phyloP scores from a whole-genome alignment of 2,888 invertebrate genomes.

The Polydrusus cervinus region DNA sequence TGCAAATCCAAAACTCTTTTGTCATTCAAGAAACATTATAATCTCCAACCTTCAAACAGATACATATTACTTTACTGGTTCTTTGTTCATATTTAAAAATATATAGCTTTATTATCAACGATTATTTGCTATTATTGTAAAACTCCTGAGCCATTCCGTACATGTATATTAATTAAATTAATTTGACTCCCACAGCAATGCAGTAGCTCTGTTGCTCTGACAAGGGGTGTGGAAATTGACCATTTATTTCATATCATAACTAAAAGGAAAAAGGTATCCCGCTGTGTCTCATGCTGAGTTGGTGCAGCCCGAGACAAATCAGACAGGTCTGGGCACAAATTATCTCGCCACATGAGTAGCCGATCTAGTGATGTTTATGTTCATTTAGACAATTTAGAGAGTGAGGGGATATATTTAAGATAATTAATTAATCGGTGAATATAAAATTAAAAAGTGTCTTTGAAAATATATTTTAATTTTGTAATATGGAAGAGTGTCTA shows the following conservation, averaged over 20 bases:
- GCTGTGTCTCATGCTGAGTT: constrained; percentile 49
- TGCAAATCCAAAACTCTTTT: too few relatives aligned
- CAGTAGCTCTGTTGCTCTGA: constrained; percentile 43
- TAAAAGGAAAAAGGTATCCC: constrained; percentile 48
- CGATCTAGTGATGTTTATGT: constrained; percentile 43
- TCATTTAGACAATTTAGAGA: constrained; percentile 38
- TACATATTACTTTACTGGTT: too few relatives aligned
- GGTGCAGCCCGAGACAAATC: constrained; percentile 52
- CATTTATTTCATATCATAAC: constrained; percentile 48
- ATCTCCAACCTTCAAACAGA: too few relatives aligned
- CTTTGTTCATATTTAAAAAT: too few relatives aligned
- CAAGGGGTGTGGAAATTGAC: constrained; percentile 45
- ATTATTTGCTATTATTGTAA: too few relatives aligned
- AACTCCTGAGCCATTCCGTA: too few relatives aligned
- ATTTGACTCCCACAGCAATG: too few relatives aligned
- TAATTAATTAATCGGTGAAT: constrained; percentile 22
- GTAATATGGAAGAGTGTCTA: too few relatives aligned
- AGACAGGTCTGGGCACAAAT: constrained; percentile 42
- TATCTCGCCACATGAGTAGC: constrained; percentile 52
- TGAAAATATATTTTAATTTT: not conserved
- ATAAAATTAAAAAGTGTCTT: not conserved
- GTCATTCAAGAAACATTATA: too few relatives aligned
- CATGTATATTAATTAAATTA: too few relatives aligned
- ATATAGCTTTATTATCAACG: too few relatives aligned
- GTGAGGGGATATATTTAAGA: constrained; percentile 31